A percentile compares a stretch with the other conserved stretches of the same genome.
These are phyloP conservation scores for Ochotona princeps DNA, from an alignment of 2,113 vertebrate genomes.

Conservation along the genomic window DNA sequence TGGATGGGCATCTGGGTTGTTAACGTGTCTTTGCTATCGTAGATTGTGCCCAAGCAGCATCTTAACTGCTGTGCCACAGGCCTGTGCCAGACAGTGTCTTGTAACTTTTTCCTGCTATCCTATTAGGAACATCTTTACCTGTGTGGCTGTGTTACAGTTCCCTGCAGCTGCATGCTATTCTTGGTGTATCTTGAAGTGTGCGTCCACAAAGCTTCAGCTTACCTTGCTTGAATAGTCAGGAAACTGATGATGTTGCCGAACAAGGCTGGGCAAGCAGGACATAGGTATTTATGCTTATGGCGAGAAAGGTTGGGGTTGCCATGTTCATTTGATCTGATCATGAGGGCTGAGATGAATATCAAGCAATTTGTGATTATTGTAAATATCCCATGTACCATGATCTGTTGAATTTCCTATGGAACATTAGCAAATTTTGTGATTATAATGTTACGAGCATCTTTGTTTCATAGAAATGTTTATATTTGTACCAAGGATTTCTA, in stretches of 20 bases:
- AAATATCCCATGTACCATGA: not conserved
- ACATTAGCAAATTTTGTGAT: not conserved
- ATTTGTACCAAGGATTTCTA: constrained; percentile 14
- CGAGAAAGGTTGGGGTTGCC: not conserved
- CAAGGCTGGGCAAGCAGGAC: not conserved
- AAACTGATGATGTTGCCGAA: not conserved
- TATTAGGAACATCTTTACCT: not conserved
- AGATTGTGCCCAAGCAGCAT: too few species aligned
- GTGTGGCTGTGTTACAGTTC: not conserved
- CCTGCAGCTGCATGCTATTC: not conserved
- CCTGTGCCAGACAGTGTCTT: not conserved
- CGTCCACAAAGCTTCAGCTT: not conserved
- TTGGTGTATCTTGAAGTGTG: constrained; percentile 10
- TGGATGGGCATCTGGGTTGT: too few species aligned
- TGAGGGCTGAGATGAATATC: constrained; percentile 7
- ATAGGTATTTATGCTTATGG: too few species aligned
- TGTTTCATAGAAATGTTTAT: constrained; percentile 31
- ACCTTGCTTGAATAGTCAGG: not conserved
- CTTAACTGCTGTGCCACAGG: too few species aligned
- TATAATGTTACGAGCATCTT: constrained; percentile 16
- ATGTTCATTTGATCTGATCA: constrained; percentile 16
- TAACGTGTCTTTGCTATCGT: too few species aligned
- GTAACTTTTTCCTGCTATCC: not conserved
- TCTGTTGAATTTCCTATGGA: constrained; percentile 32
- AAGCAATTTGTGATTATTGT: not conserved